These are phyloP conservation scores for Percina caprodes DNA, from an alignment of 2,113 vertebrate genomes.

Conservation along the genomic window DNA sequence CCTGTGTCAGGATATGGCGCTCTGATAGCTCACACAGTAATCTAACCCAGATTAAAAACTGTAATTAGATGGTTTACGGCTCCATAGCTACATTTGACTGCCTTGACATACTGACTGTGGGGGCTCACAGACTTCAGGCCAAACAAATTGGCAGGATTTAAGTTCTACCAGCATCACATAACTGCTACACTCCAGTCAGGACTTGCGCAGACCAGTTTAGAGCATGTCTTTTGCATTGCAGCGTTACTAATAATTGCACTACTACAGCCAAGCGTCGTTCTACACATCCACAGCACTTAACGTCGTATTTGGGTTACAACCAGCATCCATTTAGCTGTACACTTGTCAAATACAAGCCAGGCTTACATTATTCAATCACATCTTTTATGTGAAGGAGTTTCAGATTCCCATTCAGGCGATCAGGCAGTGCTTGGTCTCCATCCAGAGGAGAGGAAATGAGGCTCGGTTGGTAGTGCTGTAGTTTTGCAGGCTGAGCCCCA, in stretches of 20 bases:
- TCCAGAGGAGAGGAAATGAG: constrained; percentile 29
- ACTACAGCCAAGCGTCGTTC: constrained; percentile 1
- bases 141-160: constrained; percentile 55
- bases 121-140: constrained; percentile 32
- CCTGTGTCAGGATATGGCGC: constrained; percentile 33
- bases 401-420: constrained; percentile 30
- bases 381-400: constrained; percentile 53
- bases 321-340: constrained; percentile 56
- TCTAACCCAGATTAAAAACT: constrained; percentile 71
- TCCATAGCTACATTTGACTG: constrained; percentile 40
- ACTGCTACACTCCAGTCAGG: constrained; percentile 12
- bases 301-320: constrained; percentile 32
- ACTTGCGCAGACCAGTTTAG: constrained; percentile 31
- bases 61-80: constrained; percentile 52
- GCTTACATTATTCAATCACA: constrained; percentile 68
- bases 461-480: constrained; percentile 38
- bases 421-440: constrained; percentile 30
- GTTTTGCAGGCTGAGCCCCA: constrained; percentile 57
- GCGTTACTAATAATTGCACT: constrained; percentile 26
- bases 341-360: constrained; percentile 38
- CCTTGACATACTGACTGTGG: constrained; percentile 36
- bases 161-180: constrained; percentile 29
- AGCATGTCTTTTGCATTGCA: constrained; percentile 11
- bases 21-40: constrained; percentile 44
- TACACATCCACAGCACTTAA: constrained; percentile 45